Conservation (phyloP, 2,797 vertebrate species). For the Neosilurus hyrtlii region DNA sequence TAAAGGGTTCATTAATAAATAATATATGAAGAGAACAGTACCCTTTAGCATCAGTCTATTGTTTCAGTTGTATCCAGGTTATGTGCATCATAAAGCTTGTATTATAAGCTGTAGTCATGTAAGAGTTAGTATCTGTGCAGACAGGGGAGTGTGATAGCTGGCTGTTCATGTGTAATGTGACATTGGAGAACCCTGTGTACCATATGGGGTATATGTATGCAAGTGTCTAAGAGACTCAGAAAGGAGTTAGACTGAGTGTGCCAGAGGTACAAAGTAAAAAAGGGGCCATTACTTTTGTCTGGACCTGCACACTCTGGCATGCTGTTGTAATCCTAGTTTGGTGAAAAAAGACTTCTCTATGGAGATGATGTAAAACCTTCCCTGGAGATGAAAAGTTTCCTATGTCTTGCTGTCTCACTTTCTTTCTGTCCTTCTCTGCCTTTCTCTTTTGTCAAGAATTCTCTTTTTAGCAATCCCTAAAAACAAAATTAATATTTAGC, state of each 20-base stretch:
- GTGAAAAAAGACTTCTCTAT: constrained; percentile 67
- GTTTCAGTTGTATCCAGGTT: constrained; percentile 17
- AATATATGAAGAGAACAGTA: constrained; percentile 11
- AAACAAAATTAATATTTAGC: constrained; percentile 15
- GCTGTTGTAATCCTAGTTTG: constrained; percentile 68
- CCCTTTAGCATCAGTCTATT: constrained; percentile 4
- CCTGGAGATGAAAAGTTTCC: constrained; percentile 67
- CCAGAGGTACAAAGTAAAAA: constrained; percentile 44
- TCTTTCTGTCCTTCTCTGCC: neutral
- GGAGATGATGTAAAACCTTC: constrained; percentile 72
- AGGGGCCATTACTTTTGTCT: constrained; percentile 58
- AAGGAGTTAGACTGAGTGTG: neutral
- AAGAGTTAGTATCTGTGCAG: constrained; percentile 5
- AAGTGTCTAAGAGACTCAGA: constrained; percentile 9
- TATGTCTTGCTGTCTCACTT: constrained; percentile 48
- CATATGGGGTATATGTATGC: constrained; percentile 5
- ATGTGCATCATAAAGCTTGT: constrained; percentile 12
- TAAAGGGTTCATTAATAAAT: constrained; percentile 19
- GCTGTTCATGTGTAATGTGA: constrained; percentile 23
- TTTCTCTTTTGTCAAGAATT: neutral
- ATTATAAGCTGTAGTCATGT: constrained; percentile 22
- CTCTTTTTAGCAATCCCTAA: neutral
- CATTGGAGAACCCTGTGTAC: neutral
- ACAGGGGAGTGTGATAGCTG: neutral
- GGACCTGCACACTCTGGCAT: constrained; percentile 60